Percentiles rank a stretch among this genome's conserved stretches.
Evolutionary conservation across 2,888 invertebrate species (phyloP).

Genomic region (Nineta flava): DNA sequence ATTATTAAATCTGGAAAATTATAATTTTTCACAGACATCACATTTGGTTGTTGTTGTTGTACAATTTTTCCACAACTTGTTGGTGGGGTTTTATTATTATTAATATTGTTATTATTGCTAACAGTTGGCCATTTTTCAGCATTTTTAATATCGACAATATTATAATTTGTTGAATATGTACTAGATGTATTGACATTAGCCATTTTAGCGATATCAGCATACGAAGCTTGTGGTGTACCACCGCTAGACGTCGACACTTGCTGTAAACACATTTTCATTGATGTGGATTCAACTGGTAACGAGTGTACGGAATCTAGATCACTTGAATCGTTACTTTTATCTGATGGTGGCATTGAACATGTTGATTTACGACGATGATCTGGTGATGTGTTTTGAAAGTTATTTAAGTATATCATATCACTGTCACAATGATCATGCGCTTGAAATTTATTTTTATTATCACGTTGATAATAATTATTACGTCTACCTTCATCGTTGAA

Average conservation of each 20-base stretch:
- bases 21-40: conserved; percentile 21
- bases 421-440: conserved; percentile 10
- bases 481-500: conserved; percentile 12
- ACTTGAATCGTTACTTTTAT: conserved; percentile 67
- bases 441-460: conserved; percentile 5
- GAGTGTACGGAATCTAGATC: conserved; percentile 77
- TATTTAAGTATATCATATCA: conserved; percentile 13
- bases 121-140: conserved; percentile 14
- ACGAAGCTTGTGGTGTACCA: conserved; percentile 43
- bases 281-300: conserved; percentile 41
- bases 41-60: not conserved
- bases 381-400: conserved; percentile 20
- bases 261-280: conserved; percentile 13
- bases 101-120: conserved; percentile 9
- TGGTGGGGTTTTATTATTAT: conserved; percentile 4
- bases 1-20: conserved; percentile 34
- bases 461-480: conserved; percentile 6
- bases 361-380: conserved; percentile 48
- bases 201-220: conserved; percentile 67
- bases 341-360: conserved; percentile 63
- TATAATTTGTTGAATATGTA: conserved; percentile 9
- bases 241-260: conserved; percentile 22
- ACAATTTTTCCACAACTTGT: conserved; percentile 13
- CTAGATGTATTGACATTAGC: conserved; percentile 17
- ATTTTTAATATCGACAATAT: conserved; percentile 20